Conservation (phyloP, 2,888 invertebrate genomes). For the Nemoura dubitans region DNA sequence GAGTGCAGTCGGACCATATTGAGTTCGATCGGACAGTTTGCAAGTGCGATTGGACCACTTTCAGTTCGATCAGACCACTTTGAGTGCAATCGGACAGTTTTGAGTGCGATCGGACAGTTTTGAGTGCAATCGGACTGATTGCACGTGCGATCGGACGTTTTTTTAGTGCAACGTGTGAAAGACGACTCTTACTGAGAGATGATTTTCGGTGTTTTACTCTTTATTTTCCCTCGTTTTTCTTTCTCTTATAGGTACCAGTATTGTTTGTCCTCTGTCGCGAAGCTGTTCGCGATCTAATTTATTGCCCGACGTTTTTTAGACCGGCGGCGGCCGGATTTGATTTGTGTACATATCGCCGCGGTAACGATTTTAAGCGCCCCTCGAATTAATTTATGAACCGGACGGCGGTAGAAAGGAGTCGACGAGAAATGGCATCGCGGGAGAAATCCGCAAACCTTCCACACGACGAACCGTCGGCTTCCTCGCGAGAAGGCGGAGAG, state of each 20-base stretch:
- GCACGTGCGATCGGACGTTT: not conserved
- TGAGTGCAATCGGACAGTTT: not conserved
- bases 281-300: not conserved
- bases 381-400: not conserved
- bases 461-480: slow-evolving; percentile 31
- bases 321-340: not conserved
- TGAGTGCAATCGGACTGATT: too few species aligned
- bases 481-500: not conserved
- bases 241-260: not conserved
- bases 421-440: slow-evolving; percentile 50
- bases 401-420: not conserved
- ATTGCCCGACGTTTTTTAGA: not conserved
- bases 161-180: too few species aligned
- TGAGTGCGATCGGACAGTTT: not conserved
- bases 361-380: not conserved
- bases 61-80: too few species aligned
- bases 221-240: not conserved
- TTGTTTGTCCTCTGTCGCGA: not conserved
- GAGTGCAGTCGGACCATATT: too few species aligned
- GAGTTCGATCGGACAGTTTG: too few species aligned
- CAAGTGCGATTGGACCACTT: too few species aligned
- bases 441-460: slow-evolving; percentile 51
- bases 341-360: not conserved
- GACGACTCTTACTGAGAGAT: not conserved
- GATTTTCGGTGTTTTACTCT: not conserved